Evolutionary conservation across 1,140 invertebrate species (phyloP).

Genomic region (Drosophila sproati): DNA sequence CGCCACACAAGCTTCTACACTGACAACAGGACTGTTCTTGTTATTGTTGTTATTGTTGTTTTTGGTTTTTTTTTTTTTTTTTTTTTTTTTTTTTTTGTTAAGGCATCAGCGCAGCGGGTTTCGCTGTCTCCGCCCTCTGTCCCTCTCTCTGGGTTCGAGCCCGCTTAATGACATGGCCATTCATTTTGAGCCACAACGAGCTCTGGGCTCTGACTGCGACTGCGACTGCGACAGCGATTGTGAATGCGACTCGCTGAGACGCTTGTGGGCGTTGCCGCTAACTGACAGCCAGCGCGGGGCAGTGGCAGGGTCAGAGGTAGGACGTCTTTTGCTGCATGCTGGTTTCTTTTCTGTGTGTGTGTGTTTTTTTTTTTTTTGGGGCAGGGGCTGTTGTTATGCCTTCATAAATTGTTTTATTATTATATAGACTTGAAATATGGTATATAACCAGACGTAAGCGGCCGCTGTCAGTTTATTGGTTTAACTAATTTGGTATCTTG

Average conservation of each 20-base stretch:
- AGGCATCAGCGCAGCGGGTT: conserved; percentile 38
- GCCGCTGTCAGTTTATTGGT: conserved; percentile 79
- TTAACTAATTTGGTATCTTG: conserved; percentile 71
- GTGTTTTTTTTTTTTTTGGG: conserved; percentile 8
- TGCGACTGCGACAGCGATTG: not conserved
- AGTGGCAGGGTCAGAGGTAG: not conserved
- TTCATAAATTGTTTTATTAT: conserved; percentile 84
- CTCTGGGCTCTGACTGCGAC: not conserved
- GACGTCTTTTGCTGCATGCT: conserved; percentile 13
- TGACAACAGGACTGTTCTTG: conserved; percentile 16
- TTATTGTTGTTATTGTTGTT: not conserved
- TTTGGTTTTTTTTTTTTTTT: not conserved
- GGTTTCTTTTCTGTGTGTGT: not conserved
- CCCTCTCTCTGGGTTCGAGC: conserved; percentile 26
- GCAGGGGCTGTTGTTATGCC: conserved; percentile 65
- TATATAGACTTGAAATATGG: conserved; percentile 82
- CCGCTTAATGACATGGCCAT: conserved; percentile 76
- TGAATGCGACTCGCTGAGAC: conserved; percentile 18
- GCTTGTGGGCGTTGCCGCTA: conserved; percentile 73
- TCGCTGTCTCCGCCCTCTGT: conserved; percentile 1
- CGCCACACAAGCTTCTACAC: conserved; percentile 37
- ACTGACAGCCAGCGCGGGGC: conserved; percentile 60
- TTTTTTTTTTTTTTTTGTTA: not conserved
- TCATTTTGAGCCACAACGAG: conserved; percentile 66
- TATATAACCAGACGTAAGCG: conserved; percentile 47